These are phyloP conservation scores for Temnothorax ravouxi DNA, from an alignment of 2,888 invertebrate genomes.

Conservation along the genomic window DNA sequence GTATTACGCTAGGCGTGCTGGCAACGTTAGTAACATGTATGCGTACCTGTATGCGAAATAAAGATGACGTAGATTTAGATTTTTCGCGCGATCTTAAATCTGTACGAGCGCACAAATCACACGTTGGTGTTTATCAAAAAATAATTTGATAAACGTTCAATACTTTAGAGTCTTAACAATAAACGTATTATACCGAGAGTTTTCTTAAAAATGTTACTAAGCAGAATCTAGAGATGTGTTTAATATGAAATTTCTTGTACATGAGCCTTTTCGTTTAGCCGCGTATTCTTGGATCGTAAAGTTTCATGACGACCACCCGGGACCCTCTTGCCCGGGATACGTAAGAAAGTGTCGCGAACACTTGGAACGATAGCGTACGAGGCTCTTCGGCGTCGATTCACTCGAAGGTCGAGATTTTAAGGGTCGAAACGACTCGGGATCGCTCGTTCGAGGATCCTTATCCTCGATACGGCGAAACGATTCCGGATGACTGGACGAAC, in stretches of 20 bases:
- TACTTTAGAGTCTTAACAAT: not conserved
- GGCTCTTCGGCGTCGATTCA: slow-evolving; percentile 67
- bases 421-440: slow-evolving; percentile 73
- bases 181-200: not conserved
- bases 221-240: slow-evolving; percentile 1
- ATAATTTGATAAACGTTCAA: slow-evolving; percentile 5
- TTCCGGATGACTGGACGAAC: slow-evolving; percentile 66
- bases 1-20: slow-evolving; percentile 9
- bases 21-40: not conserved
- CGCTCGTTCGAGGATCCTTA: slow-evolving; percentile 77
- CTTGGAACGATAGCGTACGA: slow-evolving; percentile 64
- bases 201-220: not conserved
- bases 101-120: not conserved
- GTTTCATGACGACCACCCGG: slow-evolving; percentile 65
- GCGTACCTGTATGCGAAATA: not conserved
- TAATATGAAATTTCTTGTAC: slow-evolving; percentile 66
- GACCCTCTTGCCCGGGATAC: slow-evolving; percentile 29
- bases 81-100: slow-evolving; percentile 10
- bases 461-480: slow-evolving; percentile 74
- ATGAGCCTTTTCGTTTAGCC: slow-evolving; percentile 70
- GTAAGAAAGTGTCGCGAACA: slow-evolving; percentile 73
- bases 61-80: slow-evolving; percentile 22
- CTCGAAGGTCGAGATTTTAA: slow-evolving; percentile 77
- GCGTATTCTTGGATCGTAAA: slow-evolving; percentile 68
- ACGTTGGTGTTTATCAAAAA: not conserved